Percentiles rank a stretch among this genome's conserved stretches.
These are phyloP conservation scores for Pectinophora gossypiella DNA, from an alignment of 1,140 invertebrate species.

Conservation along the genomic window DNA sequence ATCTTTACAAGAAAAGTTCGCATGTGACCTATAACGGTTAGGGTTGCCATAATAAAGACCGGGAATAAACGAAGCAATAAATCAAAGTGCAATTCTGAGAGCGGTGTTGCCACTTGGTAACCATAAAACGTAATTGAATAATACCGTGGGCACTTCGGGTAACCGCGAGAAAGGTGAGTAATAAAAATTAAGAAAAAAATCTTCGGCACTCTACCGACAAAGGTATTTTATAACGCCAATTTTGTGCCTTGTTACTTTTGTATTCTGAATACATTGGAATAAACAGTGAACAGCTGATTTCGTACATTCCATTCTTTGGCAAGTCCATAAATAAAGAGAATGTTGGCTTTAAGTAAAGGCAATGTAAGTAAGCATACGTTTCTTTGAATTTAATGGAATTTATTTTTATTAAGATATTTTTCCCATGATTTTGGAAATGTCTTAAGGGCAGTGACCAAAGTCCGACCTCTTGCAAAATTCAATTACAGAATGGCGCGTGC, in stretches of 20 bases:
- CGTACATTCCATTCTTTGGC: too few relatives aligned
- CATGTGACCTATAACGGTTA: conserved; percentile 16
- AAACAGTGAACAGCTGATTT: background rate
- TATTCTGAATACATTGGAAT: background rate
- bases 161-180: conserved; percentile 24
- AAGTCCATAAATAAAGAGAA: too few relatives aligned
- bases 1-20: too few relatives aligned
- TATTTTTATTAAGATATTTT: too few relatives aligned
- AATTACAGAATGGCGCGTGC: conserved; percentile 23
- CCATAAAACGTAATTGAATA: conserved; percentile 65
- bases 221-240: conserved; percentile 22
- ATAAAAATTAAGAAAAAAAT: conserved; percentile 41
- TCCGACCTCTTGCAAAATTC: background rate
- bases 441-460: background rate
- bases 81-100: conserved; percentile 50
- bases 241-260: conserved; percentile 9
- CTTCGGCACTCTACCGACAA: conserved; percentile 14
- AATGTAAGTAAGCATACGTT: too few relatives aligned
- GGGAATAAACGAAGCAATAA: conserved; percentile 58
- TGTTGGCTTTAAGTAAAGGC: too few relatives aligned
- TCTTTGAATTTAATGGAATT: too few relatives aligned
- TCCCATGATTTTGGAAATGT: background rate
- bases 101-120: conserved; percentile 45
- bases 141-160: conserved; percentile 22
- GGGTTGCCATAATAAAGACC: conserved; percentile 47